A percentile compares a stretch with the other conserved stretches of the same genome.
phyloP scores from a whole-genome alignment of 2,888 invertebrate genomes.

The Uloborus plumipes region DNA sequence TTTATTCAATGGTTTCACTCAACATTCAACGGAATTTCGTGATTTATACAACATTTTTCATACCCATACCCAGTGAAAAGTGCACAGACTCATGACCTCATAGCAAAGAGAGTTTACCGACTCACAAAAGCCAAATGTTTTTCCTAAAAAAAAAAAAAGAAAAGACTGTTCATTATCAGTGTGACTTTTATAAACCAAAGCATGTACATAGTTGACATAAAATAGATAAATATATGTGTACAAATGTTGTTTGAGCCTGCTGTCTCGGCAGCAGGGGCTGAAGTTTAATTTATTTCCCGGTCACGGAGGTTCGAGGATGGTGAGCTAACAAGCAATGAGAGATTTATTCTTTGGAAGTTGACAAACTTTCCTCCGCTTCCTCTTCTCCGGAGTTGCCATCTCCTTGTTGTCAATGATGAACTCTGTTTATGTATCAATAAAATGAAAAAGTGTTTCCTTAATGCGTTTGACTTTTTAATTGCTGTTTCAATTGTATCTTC shows the following conservation, averaged over 20 bases:
- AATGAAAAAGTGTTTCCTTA: conserved; percentile 59
- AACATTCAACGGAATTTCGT: too few species aligned
- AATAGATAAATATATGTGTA: conserved; percentile 63
- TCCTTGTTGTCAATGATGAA: conserved; percentile 57
- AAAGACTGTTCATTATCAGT: conserved; percentile 44
- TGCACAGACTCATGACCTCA: background rate
- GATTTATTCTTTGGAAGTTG: too few species aligned
- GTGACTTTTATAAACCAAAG: conserved; percentile 64
- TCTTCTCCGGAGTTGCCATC: conserved; percentile 47
- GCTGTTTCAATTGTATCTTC: too few species aligned
- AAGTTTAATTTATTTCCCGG: conserved; percentile 55
- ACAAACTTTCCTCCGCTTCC: too few species aligned
- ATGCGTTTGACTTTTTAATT: background rate
- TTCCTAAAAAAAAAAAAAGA: conserved; percentile 44
- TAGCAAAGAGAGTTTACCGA: background rate
- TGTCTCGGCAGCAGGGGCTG: conserved; percentile 46
- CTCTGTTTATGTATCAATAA: conserved; percentile 60
- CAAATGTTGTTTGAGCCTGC: conserved; percentile 58
- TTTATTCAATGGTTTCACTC: too few species aligned
- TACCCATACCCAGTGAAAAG: background rate
- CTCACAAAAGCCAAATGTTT: conserved; percentile 47
- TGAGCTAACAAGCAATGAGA: too few species aligned
- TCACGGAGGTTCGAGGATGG: conserved; percentile 14
- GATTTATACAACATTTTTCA: too few species aligned
- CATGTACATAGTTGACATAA: conserved; percentile 56